A percentile compares a stretch with the other conserved stretches of the same genome.
phyloP scores from a whole-genome alignment of 2,888 invertebrate genomes.

The Trissonchulus latispiculum region DNA sequence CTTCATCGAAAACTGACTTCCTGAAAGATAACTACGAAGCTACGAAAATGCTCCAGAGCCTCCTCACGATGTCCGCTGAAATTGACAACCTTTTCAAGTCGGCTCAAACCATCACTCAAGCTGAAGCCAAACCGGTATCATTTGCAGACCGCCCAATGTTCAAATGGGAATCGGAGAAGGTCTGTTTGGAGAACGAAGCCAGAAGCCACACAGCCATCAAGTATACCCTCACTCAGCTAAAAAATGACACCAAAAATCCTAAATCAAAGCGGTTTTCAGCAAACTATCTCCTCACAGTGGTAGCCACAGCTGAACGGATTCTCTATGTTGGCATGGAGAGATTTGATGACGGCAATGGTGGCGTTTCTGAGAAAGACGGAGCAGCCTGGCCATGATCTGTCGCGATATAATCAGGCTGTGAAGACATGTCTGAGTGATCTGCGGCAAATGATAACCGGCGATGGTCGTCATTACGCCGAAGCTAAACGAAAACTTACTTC shows the following conservation, averaged over 20 bases:
- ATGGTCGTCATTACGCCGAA: too few species aligned
- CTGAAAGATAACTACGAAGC: neutral
- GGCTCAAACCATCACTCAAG: neutral
- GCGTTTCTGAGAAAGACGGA: neutral
- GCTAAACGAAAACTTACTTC: too few species aligned
- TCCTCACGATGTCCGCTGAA: neutral
- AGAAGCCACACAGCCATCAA: neutral
- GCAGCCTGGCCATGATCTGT: neutral
- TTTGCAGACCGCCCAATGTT: neutral
- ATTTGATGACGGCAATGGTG: neutral
- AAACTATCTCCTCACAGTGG: neutral
- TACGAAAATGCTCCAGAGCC: neutral
- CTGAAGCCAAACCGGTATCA: too few species aligned
- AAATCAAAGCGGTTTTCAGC: neutral
- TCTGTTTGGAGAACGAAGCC: neutral
- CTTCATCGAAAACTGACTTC: neutral
- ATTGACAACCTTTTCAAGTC: neutral
- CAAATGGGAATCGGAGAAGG: neutral
- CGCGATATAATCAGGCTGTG: neutral
- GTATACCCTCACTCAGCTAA: neutral
- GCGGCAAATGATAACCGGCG: too few species aligned
- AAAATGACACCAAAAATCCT: neutral
- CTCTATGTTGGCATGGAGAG: neutral
- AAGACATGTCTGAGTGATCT: neutral
- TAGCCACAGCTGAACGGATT: neutral